Percentiles rank a stretch among this genome's conserved stretches.
Conservation (phyloP, 2,797 vertebrate genomes). For the Myiotriccus ornatus region DNA sequence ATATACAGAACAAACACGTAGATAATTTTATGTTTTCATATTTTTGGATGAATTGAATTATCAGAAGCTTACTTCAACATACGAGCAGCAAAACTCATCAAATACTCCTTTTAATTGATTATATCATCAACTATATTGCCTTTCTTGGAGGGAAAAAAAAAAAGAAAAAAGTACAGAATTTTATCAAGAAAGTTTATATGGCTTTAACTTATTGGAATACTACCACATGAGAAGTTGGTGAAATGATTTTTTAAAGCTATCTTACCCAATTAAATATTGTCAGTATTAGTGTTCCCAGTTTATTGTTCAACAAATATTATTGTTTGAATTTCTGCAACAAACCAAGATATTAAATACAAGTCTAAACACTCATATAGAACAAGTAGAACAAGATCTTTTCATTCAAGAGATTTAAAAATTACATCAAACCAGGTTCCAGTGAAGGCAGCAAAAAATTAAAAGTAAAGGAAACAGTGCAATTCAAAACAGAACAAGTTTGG, state of each 20-base stretch:
- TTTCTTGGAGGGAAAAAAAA: fast-evolving
- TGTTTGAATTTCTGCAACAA: background rate
- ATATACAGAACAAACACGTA: background rate
- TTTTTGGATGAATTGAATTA: background rate
- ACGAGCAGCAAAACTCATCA: background rate
- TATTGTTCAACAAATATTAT: background rate
- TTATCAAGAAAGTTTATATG: background rate
- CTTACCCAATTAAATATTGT: background rate
- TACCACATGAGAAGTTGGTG: background rate
- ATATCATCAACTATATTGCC: background rate
- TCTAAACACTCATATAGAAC: background rate
- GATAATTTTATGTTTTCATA: background rate
- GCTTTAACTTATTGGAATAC: background rate
- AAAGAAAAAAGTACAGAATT: background rate
- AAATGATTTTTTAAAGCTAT: background rate
- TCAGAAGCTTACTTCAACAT: background rate
- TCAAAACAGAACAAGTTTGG: fast-evolving
- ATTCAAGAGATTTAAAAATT: background rate
- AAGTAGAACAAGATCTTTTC: background rate
- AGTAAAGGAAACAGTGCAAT: background rate
- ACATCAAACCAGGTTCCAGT: background rate
- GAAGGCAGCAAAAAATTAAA: background rate
- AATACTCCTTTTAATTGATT: background rate
- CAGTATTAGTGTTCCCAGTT: background rate
- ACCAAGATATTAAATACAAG: background rate